These are phyloP conservation scores for Artemia sinica DNA, from an alignment of 2,888 invertebrate genomes.

Conservation along the genomic window DNA sequence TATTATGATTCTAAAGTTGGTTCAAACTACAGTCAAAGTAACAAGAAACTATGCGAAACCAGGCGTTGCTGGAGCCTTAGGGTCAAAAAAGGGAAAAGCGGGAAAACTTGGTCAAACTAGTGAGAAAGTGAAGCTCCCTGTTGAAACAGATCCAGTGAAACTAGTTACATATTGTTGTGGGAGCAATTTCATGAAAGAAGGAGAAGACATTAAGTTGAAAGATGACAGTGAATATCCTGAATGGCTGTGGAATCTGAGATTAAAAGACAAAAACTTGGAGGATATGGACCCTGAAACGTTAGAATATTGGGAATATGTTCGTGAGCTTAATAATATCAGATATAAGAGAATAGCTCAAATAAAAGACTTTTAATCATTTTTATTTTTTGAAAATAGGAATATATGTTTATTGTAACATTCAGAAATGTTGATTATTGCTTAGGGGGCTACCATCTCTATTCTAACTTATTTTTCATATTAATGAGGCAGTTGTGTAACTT, in stretches of 20 bases:
- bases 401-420: no score
- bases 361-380: background rate
- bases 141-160: slow-evolving; percentile 63
- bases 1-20: background rate
- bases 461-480: no score
- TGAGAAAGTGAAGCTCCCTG: slow-evolving; percentile 55
- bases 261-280: slow-evolving; percentile 38
- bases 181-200: slow-evolving; percentile 55
- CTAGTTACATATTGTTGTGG: slow-evolving; percentile 65
- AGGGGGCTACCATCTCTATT: no score
- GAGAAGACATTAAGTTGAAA: slow-evolving; percentile 52
- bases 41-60: background rate
- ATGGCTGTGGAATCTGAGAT: slow-evolving; percentile 67
- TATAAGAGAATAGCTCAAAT: background rate
- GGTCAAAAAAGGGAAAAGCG: slow-evolving; percentile 42
- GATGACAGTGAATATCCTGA: slow-evolving; percentile 70
- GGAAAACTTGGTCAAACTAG: slow-evolving; percentile 43
- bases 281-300: slow-evolving; percentile 59
- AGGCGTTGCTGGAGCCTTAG: background rate
- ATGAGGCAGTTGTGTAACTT: no score
- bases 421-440: no score
- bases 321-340: slow-evolving; percentile 35
- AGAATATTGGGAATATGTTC: slow-evolving; percentile 60
- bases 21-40: background rate
- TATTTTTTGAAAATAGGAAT: no score